Evolutionary conservation across 2,113 vertebrate species (phyloP).

Genomic region (Caretta caretta): DNA sequence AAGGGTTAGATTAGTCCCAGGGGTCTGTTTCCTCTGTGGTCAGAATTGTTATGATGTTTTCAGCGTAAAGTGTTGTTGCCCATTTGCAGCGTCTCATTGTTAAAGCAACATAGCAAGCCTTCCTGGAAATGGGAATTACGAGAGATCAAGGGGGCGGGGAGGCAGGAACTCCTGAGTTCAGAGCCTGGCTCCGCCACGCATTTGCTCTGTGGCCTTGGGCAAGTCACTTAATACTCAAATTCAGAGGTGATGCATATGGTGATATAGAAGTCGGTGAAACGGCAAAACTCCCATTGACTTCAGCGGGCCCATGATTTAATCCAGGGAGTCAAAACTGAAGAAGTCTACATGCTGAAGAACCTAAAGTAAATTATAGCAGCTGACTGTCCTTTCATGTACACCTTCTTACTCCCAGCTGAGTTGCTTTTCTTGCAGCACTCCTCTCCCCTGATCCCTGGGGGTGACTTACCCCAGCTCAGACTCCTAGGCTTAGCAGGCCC

Average conservation of each 20-base stretch:
- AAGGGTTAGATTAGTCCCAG: constrained; percentile 41
- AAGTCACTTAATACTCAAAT: neutral
- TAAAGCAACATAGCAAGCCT: neutral
- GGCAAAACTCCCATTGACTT: constrained; percentile 37
- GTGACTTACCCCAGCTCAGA: fast-evolving
- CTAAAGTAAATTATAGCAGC: constrained; percentile 52
- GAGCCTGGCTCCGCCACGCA: fast-evolving
- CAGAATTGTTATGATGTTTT: constrained; percentile 56
- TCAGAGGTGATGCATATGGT: constrained; percentile 11
- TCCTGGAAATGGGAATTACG: constrained; percentile 27
- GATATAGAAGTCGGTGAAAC: neutral
- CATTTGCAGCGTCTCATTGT: constrained; percentile 61
- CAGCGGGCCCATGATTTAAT: constrained; percentile 45
- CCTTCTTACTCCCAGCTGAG: constrained; percentile 41
- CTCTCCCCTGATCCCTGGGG: constrained; percentile 22
- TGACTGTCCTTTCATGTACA: constrained; percentile 54
- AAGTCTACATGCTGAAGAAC: constrained; percentile 39
- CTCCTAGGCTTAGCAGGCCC: neutral
- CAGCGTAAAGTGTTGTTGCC: constrained; percentile 11
- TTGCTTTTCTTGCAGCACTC: constrained; percentile 47
- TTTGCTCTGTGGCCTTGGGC: fast-evolving
- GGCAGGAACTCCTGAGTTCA: neutral
- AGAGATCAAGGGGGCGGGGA: constrained; percentile 42
- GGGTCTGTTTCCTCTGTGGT: constrained; percentile 59
- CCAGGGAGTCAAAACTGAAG: constrained; percentile 31